Conservation (phyloP, 2,113 vertebrate genomes). For the Tyto alba region DNA sequence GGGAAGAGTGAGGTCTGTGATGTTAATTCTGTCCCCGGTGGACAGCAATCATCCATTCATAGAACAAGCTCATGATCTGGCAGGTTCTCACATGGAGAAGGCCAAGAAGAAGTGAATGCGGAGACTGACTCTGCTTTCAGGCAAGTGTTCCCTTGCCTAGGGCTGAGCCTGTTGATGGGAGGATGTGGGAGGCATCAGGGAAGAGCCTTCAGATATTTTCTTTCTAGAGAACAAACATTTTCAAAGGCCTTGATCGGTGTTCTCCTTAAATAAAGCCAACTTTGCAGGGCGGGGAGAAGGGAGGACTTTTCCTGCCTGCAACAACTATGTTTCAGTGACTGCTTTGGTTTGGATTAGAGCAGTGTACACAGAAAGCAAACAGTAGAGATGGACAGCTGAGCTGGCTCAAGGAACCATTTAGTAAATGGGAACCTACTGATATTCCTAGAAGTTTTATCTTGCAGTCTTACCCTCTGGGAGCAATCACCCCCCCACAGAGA, state of each 20-base stretch:
- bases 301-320: not conserved
- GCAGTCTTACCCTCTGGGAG: not conserved
- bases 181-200: slow-evolving; percentile 15
- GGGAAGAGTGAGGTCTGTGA: slow-evolving; percentile 28
- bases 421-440: not conserved
- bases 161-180: not conserved
- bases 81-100: not conserved
- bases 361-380: not conserved
- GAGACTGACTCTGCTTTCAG: slow-evolving; percentile 7
- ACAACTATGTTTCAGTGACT: not conserved
- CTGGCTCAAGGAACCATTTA: not conserved
- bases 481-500: not conserved
- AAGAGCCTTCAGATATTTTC: slow-evolving; percentile 29
- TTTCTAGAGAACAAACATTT: slow-evolving; percentile 46
- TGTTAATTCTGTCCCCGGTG: slow-evolving; percentile 34
- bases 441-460: not conserved
- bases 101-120: slow-evolving; percentile 25
- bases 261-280: not conserved
- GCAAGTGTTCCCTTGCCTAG: not conserved
- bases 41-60: slow-evolving; percentile 46
- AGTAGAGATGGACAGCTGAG: not conserved
- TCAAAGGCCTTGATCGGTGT: slow-evolving; percentile 2
- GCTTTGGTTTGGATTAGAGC: slow-evolving; percentile 10
- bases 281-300: not conserved
- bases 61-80: slow-evolving; percentile 28